phyloP scores from a whole-genome alignment of 2,888 invertebrate genomes.

The Xanthorhoe designata region DNA sequence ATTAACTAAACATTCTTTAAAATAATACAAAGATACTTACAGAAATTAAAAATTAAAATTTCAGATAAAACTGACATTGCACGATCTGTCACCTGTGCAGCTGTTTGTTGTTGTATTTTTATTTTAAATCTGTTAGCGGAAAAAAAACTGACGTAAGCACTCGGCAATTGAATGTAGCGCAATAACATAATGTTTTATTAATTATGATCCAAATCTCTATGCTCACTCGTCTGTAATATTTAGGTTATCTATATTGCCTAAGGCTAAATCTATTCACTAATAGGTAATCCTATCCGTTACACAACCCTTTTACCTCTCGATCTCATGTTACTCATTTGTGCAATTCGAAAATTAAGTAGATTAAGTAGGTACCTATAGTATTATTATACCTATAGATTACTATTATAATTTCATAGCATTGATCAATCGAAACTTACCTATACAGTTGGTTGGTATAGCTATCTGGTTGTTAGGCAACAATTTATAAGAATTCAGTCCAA shows the following conservation, averaged over 20 bases:
- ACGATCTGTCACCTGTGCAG: neutral
- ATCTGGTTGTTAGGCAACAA: neutral
- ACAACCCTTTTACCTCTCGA: constrained; percentile 11
- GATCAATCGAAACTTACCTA: neutral
- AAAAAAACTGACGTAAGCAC: neutral
- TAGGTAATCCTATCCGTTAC: constrained; percentile 12
- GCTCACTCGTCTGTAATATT: neutral
- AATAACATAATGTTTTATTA: neutral
- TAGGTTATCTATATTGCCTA: neutral
- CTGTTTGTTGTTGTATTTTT: neutral
- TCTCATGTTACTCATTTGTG: constrained; percentile 3
- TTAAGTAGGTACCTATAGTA: no score
- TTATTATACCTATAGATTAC: no score
- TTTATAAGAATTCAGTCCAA: neutral
- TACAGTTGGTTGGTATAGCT: neutral
- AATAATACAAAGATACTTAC: no score
- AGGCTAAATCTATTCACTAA: neutral
- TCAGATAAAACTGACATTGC: neutral
- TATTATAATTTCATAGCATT: constrained; percentile 20
- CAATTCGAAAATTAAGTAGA: constrained; percentile 8
- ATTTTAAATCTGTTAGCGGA: neutral
- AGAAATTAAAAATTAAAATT: no score
- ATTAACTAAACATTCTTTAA: no score
- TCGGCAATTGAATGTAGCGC: neutral
- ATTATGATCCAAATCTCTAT: neutral